phyloP scores from a whole-genome alignment of 1,140 invertebrate genomes.

The Hypsibius dujardini region DNA sequence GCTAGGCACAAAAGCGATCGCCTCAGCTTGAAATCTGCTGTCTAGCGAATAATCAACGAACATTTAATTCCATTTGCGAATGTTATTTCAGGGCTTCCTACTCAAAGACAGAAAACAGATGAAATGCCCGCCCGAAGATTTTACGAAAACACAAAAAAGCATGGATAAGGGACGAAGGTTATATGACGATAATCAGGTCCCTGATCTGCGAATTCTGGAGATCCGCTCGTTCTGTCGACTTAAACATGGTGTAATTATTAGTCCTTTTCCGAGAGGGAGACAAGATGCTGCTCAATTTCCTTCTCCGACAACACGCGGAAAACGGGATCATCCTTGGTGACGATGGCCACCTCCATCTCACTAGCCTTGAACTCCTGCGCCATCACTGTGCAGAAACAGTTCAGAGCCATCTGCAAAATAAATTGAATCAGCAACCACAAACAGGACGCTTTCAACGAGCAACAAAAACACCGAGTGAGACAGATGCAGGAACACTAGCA shows the following conservation, averaged over 20 bases:
- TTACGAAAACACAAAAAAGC: no score
- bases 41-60: no score
- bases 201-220: no score
- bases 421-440: neutral
- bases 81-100: no score
- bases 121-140: no score
- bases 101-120: no score
- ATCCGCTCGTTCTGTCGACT: no score
- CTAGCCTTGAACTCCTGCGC: constrained; percentile 88
- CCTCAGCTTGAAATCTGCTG: no score
- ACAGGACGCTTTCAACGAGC: neutral
- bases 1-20: no score
- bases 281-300: constrained; percentile 79
- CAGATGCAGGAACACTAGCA: neutral
- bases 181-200: no score
- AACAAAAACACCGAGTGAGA: neutral
- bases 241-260: constrained; percentile 23
- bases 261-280: constrained; percentile 82
- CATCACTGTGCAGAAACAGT: constrained; percentile 73
- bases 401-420: constrained; percentile 41
- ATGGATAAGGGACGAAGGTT: no score
- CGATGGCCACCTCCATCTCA: constrained; percentile 89
- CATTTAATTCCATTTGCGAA: no score
- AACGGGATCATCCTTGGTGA: constrained; percentile 58
- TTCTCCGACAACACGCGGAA: constrained; percentile 65